Evolutionary conservation across 2,888 invertebrate species (phyloP), one percentile per base, ranked within the genome.

Genomic region (Parnassius mnemosyne): DNA sequence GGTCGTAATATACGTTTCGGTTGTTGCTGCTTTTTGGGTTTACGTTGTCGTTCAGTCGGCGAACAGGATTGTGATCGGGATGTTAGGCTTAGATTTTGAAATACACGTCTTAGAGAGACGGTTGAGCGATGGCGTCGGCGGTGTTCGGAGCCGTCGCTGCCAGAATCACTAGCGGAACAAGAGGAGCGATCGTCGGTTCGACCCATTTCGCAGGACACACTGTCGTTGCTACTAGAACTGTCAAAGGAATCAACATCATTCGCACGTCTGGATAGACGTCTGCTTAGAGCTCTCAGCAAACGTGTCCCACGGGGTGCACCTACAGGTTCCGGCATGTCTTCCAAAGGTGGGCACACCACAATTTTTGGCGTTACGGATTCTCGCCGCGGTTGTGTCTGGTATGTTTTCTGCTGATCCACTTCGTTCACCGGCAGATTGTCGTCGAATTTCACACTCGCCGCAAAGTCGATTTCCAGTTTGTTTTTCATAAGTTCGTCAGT

Each of bases 1-100:
- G 95, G 93, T 49, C 97, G 92, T 10, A 96, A 90, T 66, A 97
- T 96, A 71, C 95, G 93, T 78, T 96, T 95, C 1, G 95, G 95
- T 63, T 94, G 93, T 47, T 89, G 84, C 74, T 93, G 94, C 71
- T 94, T 94, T 76, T 93, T 93, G 12, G 87, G 84, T 63, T 80
- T 84, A 10, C 90, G 80, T 49, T 85, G 77, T 9, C 87, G 81
- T 65, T 90, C 88, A 11, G 83, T 84, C 43, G 93, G 93, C 63
- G 92, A 93, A 80, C 93, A 93, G 53, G 94, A 95, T 58, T 94
- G 92, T 5, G 95, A 94, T 60, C 95, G 92, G 13, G 92, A 89
- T 12, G 94, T 91, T 50, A 95, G 85, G 71, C 92, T 94, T 56
- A 96, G 85, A 71, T 92, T 94, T 79, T 95, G 94, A 77, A 96